Evolutionary conservation across 2,113 vertebrate species (phyloP), one percentile per base, ranked within the genome.

Genomic region (Regulus satrapa): DNA sequence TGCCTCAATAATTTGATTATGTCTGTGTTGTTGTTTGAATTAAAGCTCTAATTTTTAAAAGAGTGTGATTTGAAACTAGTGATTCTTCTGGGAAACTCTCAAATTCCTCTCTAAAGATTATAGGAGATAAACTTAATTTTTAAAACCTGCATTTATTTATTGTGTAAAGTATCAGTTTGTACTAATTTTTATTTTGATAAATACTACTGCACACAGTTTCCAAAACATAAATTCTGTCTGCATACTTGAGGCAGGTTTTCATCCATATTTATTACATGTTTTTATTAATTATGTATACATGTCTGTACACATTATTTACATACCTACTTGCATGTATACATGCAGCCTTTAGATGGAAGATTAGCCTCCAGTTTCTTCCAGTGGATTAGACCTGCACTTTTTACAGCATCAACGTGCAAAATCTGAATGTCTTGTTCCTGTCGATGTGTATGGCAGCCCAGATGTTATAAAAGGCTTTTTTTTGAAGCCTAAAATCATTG

Each of bases 1-100:
- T 84, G 82, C 82, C 78, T 94, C 75, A 43, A 72, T 91, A 97
- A 95, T 96, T 94, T 78, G 66, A 51, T 98, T 88, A 91, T 93
- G 32, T 91, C 64, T 81, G 52, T 77, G 72, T 1, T 97, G 49
- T 82, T 96, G 73, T 64, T 97, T 71, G 95, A 94, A 86, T 96
- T 59, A 68, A 95, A 96, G 28, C 66, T 40, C 23, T 91, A 45
- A 43, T 63, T 80, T 96, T 92, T 92, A 23, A 88, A 76, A 83
- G 17, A 78, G 15, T 76, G 5, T 76, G 45, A 75, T 95, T 96
- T 97, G 4, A 89, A 92, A 75, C 32, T 38, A 83, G 45, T 61
- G 28, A 69, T 85, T 86, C 75, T 94, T 25, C 58, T 34, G 59
- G 49, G 81, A 82, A 95, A 51, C 41, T 56, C 93, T 88, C 63